Conservation (phyloP, 2,888 invertebrate species). For the Julus scandinavius region DNA sequence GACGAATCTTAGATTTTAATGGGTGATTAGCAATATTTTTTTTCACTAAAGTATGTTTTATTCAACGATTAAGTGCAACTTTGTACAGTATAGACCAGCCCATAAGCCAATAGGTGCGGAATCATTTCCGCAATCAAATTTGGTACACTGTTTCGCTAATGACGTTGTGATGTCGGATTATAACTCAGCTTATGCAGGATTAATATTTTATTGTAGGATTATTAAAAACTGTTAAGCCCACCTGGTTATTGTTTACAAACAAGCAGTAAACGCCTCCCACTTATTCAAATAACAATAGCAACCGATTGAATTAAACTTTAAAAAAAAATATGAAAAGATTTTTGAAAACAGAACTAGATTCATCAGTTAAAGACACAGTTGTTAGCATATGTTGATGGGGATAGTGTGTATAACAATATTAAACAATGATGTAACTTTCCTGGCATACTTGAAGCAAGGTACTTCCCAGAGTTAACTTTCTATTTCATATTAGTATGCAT, state of each 20-base stretch:
- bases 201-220: slow-evolving; percentile 5
- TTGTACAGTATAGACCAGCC: background rate
- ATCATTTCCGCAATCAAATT: slow-evolving; percentile 4
- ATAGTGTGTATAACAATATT: too few relatives aligned
- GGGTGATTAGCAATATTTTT: background rate
- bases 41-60: too few relatives aligned
- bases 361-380: background rate
- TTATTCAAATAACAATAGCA: background rate
- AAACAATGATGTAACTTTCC: too few relatives aligned
- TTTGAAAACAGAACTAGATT: background rate
- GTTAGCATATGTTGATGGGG: too few relatives aligned
- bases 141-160: background rate
- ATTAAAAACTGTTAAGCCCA: background rate
- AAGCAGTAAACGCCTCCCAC: background rate
- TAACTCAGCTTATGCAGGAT: background rate
- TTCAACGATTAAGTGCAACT: too few relatives aligned
- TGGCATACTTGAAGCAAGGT: too few relatives aligned
- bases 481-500: too few relatives aligned
- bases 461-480: too few relatives aligned
- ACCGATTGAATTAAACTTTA: background rate
- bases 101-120: background rate
- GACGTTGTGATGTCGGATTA: background rate
- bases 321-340: background rate
- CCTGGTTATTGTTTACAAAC: background rate
- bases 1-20: background rate